These are phyloP conservation scores for Anoncus sp. DNA, from an alignment of 2,888 invertebrate species.

Conservation along the genomic window DNA sequence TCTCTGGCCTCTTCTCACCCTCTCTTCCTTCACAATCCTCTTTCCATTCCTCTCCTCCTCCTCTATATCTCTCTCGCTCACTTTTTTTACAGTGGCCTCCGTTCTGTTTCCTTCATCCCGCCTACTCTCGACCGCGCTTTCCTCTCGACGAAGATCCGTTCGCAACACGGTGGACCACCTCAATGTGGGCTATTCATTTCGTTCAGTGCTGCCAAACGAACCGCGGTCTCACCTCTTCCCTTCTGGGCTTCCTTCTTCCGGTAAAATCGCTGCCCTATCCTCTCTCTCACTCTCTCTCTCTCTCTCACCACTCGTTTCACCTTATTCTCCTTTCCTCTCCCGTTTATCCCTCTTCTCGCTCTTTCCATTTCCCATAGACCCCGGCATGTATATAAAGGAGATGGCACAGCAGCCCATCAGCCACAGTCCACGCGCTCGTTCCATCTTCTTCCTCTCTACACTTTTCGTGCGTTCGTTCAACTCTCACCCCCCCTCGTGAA, in stretches of 20 bases:
- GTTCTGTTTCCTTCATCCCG: constrained; percentile 48
- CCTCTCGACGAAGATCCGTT: constrained; percentile 56
- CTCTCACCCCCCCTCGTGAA: constrained; percentile 8
- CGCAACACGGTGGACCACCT: constrained; percentile 63
- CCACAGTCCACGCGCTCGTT: constrained; percentile 36
- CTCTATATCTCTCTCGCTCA: constrained; percentile 18
- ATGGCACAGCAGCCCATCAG: constrained; percentile 51
- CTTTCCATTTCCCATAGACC: constrained; percentile 49
- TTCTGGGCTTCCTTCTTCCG: constrained; percentile 50
- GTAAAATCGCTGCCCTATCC: constrained; percentile 44
- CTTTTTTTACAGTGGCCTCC: constrained; percentile 22
- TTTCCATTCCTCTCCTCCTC: constrained; percentile 25
- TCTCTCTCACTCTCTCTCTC: constrained; percentile 19
- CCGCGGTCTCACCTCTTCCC: constrained; percentile 57
- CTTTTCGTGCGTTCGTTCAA: constrained; percentile 44
- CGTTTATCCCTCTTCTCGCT: constrained; percentile 22
- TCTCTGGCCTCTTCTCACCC: constrained; percentile 51
- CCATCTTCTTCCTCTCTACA: constrained; percentile 35
- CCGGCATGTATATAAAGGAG: constrained; percentile 47
- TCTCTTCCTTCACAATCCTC: constrained; percentile 51
- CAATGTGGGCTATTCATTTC: constrained; percentile 69
- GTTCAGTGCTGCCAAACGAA: constrained; percentile 67
- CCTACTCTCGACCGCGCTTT: constrained; percentile 48
- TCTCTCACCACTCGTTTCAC: constrained; percentile 14
- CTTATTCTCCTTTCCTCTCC: not conserved